phyloP scores from a whole-genome alignment of 2,113 vertebrate genomes.

The Atractosteus spatula region DNA sequence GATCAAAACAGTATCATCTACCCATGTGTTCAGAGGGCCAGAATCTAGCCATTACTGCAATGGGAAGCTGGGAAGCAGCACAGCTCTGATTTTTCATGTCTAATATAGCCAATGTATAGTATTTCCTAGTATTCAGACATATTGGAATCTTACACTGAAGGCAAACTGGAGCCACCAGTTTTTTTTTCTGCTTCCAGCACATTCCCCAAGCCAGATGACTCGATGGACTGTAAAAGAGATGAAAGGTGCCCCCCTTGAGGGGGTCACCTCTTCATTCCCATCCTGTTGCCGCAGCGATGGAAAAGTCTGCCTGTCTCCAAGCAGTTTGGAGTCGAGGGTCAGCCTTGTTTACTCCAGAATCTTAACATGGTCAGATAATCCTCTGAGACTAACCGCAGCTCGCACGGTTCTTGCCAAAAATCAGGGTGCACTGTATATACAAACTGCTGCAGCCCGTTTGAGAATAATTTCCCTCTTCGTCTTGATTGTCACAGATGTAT shows the following conservation, averaged over 20 bases:
- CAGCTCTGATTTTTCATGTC: not conserved
- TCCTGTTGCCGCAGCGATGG: constrained; percentile 9
- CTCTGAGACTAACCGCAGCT: not conserved
- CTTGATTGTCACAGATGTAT: too few species aligned
- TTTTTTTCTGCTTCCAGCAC: not conserved
- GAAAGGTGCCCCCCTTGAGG: not conserved
- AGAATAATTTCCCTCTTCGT: not conserved
- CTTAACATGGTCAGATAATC: not conserved
- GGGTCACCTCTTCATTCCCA: constrained; percentile 5
- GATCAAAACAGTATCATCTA: not conserved
- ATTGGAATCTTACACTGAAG: not conserved
- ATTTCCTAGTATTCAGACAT: constrained; percentile 3
- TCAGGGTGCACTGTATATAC: not conserved
- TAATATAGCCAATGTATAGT: not conserved
- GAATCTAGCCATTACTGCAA: not conserved
- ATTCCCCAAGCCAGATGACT: not conserved
- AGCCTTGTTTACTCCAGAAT: not conserved
- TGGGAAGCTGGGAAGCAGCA: not conserved
- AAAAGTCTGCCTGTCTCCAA: not conserved
- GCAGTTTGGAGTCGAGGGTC: not conserved
- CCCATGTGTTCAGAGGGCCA: not conserved
- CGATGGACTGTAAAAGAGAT: not conserved
- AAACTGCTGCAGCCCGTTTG: not conserved
- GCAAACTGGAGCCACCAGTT: not conserved
- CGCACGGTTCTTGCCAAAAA: not conserved